Conservation (phyloP, 2,113 vertebrate species). For the Canis aureus region DNA sequence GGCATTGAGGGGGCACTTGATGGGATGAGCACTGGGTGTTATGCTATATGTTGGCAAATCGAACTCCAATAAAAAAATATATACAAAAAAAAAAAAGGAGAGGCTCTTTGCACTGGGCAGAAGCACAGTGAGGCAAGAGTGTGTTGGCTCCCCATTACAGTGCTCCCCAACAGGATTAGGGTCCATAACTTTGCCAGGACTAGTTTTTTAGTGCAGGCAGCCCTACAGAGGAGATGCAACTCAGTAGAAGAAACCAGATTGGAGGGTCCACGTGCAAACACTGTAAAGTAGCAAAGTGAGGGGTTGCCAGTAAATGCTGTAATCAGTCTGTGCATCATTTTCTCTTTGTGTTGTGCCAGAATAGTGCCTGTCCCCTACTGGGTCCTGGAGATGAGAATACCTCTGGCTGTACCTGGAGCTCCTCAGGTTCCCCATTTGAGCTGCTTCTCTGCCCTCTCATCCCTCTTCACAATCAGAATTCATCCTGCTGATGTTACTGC, state of each 20-base stretch:
- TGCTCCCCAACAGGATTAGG: background rate
- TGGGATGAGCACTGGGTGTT: no score
- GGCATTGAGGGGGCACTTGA: no score
- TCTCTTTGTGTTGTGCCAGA: background rate
- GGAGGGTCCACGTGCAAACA: background rate
- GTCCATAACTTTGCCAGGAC: background rate
- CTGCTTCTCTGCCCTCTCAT: background rate
- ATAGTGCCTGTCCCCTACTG: background rate
- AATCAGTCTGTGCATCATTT: background rate
- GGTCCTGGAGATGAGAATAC: fast-evolving
- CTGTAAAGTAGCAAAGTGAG: background rate
- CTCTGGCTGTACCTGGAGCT: no score
- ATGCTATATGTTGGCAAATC: no score
- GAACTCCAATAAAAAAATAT: no score
- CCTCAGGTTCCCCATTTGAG: fast-evolving
- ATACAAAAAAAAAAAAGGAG: background rate
- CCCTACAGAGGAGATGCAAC: background rate
- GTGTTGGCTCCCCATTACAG: background rate
- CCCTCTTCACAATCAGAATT: background rate
- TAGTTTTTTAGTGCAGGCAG: background rate
- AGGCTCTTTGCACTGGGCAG: background rate
- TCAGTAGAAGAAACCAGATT: background rate
- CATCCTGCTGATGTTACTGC: no score
- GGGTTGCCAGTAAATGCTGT: no score
- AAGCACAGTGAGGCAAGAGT: background rate